Percentiles rank a stretch among this genome's conserved stretches.
Conservation (phyloP, 2,797 vertebrate genomes). For the Lerista edwardsae region DNA sequence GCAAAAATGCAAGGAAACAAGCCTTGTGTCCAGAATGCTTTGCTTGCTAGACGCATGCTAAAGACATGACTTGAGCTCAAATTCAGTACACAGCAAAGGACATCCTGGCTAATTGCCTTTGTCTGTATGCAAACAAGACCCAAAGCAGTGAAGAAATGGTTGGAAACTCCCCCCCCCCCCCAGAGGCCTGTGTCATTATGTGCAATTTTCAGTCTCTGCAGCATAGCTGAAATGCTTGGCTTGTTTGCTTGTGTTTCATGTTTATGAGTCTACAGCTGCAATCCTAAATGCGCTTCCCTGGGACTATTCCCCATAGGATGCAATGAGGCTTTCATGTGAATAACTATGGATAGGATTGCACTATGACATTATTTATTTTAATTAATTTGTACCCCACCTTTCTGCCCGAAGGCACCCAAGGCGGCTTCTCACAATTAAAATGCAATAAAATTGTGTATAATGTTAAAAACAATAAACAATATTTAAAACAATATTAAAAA, state of each 20-base stretch:
- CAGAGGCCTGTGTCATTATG: background rate
- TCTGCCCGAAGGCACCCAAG: too few relatives aligned
- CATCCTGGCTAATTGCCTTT: constrained; percentile 35
- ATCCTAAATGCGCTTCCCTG: background rate
- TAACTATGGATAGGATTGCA: too few relatives aligned
- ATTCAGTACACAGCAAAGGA: constrained; percentile 4
- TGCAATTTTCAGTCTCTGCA: constrained; percentile 34
- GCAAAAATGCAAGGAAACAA: background rate
- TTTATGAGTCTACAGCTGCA: constrained; percentile 31
- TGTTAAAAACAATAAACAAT: too few relatives aligned
- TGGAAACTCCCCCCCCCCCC: constrained; percentile 10
- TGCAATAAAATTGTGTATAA: too few relatives aligned
- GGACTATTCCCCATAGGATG: background rate
- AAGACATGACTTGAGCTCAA: background rate
- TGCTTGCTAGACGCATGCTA: background rate
- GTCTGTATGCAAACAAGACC: constrained; percentile 20
- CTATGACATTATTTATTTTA: too few relatives aligned
- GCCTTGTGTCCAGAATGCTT: background rate
- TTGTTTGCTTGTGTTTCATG: constrained; percentile 48
- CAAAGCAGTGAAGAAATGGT: constrained; percentile 11
- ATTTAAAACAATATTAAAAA: too few relatives aligned
- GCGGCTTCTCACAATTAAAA: too few relatives aligned
- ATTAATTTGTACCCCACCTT: too few relatives aligned
- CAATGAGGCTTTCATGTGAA: too few relatives aligned
- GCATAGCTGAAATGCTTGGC: constrained; percentile 2